Evolutionary conservation across 2,888 invertebrate genomes (phyloP).

Genomic region (Mimumesa dahlbomi): DNA sequence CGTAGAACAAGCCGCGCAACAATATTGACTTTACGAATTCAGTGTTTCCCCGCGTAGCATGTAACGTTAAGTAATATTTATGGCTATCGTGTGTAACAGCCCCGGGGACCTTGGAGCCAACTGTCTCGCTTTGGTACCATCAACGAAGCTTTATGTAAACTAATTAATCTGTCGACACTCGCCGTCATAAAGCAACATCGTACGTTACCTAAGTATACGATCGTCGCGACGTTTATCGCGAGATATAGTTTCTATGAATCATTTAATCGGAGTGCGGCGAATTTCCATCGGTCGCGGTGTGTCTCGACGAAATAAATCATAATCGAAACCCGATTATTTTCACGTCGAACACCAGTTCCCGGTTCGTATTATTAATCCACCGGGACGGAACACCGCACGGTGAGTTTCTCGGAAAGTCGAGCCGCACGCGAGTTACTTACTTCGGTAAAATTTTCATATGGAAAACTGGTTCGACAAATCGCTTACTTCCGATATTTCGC

Average conservation of each 20-base stretch:
- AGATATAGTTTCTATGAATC: constrained; percentile 25
- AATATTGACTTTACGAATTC: constrained; percentile 10
- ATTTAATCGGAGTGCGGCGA: not conserved
- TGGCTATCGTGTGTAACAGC: constrained; percentile 13
- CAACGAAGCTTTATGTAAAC: constrained; percentile 52
- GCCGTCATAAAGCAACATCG: constrained; percentile 25
- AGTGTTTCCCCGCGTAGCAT: not conserved
- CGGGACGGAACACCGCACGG: no score
- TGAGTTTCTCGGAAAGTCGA: no score
- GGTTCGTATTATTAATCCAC: no score
- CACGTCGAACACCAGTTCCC: no score
- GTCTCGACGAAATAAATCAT: no score
- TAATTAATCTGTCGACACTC: constrained; percentile 49
- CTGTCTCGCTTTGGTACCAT: constrained; percentile 44
- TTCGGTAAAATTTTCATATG: no score
- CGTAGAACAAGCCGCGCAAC: constrained; percentile 1
- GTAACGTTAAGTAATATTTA: constrained; percentile 31
- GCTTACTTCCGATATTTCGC: constrained; percentile 40
- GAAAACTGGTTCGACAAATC: constrained; percentile 41
- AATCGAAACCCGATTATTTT: no score
- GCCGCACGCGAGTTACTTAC: no score
- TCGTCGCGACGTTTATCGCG: constrained; percentile 12
- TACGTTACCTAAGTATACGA: constrained; percentile 27
- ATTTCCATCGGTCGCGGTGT: no score
- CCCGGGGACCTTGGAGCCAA: constrained; percentile 44